Evolutionary conservation across 2,888 invertebrate genomes (phyloP).

Genomic region (Protonemura montana): DNA sequence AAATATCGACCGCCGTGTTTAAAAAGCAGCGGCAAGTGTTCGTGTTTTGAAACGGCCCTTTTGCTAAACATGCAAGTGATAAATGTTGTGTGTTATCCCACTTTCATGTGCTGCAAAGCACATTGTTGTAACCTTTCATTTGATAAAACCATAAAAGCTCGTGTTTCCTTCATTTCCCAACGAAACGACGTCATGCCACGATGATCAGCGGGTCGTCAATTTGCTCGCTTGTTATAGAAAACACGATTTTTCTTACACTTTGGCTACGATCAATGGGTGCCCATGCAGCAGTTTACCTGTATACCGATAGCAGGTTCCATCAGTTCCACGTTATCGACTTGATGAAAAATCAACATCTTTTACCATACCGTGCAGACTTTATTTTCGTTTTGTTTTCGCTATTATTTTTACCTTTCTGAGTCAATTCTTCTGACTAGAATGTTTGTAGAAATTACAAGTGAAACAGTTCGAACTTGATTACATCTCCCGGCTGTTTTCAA

Average conservation of each 20-base stretch:
- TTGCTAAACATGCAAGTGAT: not conserved
- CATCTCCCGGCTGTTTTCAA: not conserved
- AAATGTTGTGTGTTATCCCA: not conserved
- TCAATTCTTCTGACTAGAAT: not conserved
- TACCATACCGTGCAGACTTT: not conserved
- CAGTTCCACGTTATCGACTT: no score
- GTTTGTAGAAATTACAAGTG: not conserved
- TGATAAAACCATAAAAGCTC: conserved; percentile 1
- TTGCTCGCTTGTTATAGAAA: not conserved
- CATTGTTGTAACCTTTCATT: not conserved
- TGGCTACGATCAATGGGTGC: not conserved
- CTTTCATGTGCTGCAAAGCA: not conserved
- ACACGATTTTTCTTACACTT: not conserved
- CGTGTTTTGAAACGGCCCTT: not conserved
- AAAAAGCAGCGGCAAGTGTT: not conserved
- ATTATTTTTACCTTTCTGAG: not conserved
- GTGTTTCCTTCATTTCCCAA: not conserved
- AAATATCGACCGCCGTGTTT: not conserved
- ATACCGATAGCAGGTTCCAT: no score
- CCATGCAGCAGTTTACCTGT: no score
- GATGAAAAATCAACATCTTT: not conserved
- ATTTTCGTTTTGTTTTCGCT: not conserved
- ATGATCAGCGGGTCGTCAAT: not conserved
- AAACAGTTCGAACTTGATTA: not conserved
- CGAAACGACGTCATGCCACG: not conserved